Base-by-base conservation (phyloP, 2,888 invertebrate genomes). In the Portevinia maculata region DNA sequence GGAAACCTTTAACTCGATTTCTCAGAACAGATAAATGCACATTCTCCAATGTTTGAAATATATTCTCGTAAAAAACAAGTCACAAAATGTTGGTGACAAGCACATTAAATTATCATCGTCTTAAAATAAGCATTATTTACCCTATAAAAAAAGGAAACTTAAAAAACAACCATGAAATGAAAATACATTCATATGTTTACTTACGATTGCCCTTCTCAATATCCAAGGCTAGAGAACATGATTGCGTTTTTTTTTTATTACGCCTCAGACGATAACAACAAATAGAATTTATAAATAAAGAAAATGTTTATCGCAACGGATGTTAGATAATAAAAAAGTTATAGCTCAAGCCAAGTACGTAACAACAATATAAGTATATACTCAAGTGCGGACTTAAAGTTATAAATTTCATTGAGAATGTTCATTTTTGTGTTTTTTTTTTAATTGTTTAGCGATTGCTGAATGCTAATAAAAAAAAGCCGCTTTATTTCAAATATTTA, bases 201-300 rank as follows among this genome's bases (percentile, higher is more conserved):
- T 24, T 48, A 39, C 11, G 50, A 52, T 32, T 24, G 41, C 71
- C 52, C 52, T 50, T 73, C 65, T 73, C 59, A 60, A 34, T 52
- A 59, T 71, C 65, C 73, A 79, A 79, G 78, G 65, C 59, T 73
- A 60, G 37, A 41, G 30, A 32, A 50, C 44, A 69, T 21, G 52
- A 65, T 48, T 79, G 78, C 59, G 78, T 73, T 79, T 73, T 67
- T 70, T 70, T 73, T 41, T 73, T 65, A 53, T 57, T 73, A 41
- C 65, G 52, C 59, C 30, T 8, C 46, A 53, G 65, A 13, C 59
- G 73, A 78, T 71, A 79, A 46, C 62, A 71, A 46, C 71, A 24
- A 71, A 78, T 32, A 34, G 44, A 44, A 57, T 50, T 19, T 52
- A 19, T 57, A 39, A 50, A 41, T 55, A 48, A 39, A 8, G 11